These are phyloP conservation scores for Bradypodion pumilum DNA, from an alignment of 2,797 vertebrate genomes.

Conservation along the genomic window DNA sequence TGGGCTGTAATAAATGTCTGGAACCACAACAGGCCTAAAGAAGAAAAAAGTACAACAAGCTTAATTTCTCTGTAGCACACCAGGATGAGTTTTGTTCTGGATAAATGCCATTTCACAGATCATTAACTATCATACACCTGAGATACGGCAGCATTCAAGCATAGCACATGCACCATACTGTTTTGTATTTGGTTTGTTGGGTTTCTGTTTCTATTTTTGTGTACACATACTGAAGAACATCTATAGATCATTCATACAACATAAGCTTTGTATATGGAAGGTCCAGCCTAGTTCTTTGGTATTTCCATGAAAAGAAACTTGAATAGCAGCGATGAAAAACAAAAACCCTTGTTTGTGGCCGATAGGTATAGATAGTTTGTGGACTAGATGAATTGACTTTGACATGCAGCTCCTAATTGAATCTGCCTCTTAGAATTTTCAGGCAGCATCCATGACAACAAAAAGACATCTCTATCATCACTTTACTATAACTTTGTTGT, in stretches of 20 bases:
- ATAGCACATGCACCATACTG: neutral
- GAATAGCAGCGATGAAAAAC: too few species aligned
- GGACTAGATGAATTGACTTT: too few species aligned
- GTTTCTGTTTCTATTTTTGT: fast-evolving
- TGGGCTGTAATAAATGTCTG: neutral
- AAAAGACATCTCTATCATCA: neutral
- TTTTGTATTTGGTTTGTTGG: neutral
- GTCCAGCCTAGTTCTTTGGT: neutral
- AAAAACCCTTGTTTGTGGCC: too few species aligned
- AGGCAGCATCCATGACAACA: neutral
- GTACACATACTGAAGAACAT: neutral
- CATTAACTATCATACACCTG: conserved; percentile 1
- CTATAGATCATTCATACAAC: neutral
- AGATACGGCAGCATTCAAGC: neutral
- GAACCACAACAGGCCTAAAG: neutral
- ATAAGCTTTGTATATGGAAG: neutral
- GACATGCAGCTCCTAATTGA: neutral
- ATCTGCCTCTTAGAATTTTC: neutral
- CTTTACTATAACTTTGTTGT: neutral
- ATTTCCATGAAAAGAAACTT: neutral
- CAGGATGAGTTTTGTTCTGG: conserved; percentile 4
- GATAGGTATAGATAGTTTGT: too few species aligned
- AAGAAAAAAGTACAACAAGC: neutral
- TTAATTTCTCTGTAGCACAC: conserved; percentile 20
- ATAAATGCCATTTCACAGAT: conserved; percentile 47